Conservation (phyloP, 1,140 invertebrate species). For the Drosophila triauraria region DNA sequence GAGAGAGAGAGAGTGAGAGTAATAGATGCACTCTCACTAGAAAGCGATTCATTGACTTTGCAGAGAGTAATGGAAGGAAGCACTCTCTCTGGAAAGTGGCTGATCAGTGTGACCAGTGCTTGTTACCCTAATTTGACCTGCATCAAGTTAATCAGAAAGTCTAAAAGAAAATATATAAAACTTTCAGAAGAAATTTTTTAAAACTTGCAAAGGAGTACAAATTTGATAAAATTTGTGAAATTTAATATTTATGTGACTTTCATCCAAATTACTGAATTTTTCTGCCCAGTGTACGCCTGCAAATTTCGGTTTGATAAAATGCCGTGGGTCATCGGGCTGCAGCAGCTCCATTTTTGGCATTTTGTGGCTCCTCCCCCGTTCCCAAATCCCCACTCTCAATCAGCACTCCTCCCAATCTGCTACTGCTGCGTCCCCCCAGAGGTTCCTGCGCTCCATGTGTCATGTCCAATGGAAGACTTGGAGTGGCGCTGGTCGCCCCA, state of each 20-base stretch:
- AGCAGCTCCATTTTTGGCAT: conserved; percentile 29
- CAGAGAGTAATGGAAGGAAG: too few relatives aligned
- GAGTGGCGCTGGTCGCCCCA: conserved; percentile 31
- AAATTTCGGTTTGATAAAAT: conserved; percentile 13
- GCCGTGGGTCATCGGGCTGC: conserved; percentile 18
- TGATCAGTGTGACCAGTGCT: too few relatives aligned
- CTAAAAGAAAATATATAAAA: too few relatives aligned
- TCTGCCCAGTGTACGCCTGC: neutral
- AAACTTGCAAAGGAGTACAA: too few relatives aligned
- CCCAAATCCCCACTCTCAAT: conserved; percentile 6
- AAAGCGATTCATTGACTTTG: too few relatives aligned
- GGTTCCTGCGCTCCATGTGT: conserved; percentile 3
- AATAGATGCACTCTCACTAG: too few relatives aligned
- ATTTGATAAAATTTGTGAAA: too few relatives aligned
- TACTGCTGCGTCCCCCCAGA: neutral
- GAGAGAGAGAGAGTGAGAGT: too few relatives aligned
- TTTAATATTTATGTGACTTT: neutral
- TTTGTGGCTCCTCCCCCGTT: neutral
- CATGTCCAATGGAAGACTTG: conserved; percentile 22
- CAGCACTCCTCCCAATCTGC: conserved; percentile 14
- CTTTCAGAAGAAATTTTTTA: neutral
- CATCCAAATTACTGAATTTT: neutral
- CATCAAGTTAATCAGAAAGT: too few relatives aligned
- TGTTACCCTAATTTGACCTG: too few relatives aligned
- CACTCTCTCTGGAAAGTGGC: neutral